phyloP scores from a whole-genome alignment of 2,113 vertebrate genomes.

The Engystomops pustulosus region DNA sequence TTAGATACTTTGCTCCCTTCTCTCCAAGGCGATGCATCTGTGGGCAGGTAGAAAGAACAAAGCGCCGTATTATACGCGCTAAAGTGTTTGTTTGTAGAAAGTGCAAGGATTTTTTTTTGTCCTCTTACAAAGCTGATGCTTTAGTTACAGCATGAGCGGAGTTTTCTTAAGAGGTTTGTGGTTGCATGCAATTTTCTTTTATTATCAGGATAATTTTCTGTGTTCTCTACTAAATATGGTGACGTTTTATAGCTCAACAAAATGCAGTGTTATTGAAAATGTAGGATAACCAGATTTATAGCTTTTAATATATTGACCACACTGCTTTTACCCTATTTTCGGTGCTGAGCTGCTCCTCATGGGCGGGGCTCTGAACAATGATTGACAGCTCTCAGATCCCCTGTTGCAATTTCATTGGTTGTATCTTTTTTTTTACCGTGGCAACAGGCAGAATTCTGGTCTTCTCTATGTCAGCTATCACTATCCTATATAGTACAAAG shows the following conservation, averaged over 20 bases:
- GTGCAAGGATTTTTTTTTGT: not conserved
- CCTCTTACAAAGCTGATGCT: not conserved
- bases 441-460: too few relatives aligned
- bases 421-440: too few relatives aligned
- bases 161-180: not conserved
- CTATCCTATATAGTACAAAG: too few relatives aligned
- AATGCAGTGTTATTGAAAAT: too few relatives aligned
- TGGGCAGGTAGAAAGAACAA: conserved; percentile 34
- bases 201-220: not conserved
- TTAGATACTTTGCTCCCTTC: conserved; percentile 27
- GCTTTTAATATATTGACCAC: not conserved
- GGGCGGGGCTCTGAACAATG: not conserved
- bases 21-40: conserved; percentile 7
- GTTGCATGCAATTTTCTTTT: not conserved
- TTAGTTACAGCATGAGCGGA: not conserved
- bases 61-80: not conserved
- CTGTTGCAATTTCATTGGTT: too few relatives aligned
- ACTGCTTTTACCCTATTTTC: not conserved
- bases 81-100: conserved; percentile 35
- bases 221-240: conserved; percentile 5
- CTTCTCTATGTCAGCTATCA: too few relatives aligned
- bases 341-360: not conserved
- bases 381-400: not conserved
- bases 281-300: too few relatives aligned
- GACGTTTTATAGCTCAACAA: too few relatives aligned